Percentiles rank a stretch among this genome's conserved stretches.
phyloP scores from a whole-genome alignment of 1,140 invertebrate genomes.

The Plectus sambesii region DNA sequence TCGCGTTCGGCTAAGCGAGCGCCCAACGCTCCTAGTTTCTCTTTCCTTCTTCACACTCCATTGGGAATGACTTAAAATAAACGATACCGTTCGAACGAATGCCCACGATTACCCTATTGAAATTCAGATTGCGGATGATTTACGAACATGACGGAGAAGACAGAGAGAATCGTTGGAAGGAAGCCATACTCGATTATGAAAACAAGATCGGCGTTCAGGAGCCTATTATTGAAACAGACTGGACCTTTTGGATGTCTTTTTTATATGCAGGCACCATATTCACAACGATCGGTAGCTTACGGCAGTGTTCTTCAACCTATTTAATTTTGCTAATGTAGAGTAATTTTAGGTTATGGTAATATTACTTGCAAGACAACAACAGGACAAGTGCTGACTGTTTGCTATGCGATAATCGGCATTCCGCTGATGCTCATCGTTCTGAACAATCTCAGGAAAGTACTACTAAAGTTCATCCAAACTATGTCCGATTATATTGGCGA shows the following conservation, averaged over 20 bases:
- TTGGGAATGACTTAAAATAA: slow-evolving; percentile 2
- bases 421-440: slow-evolving; percentile 82
- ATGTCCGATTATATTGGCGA: slow-evolving; percentile 10
- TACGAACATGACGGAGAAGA: slow-evolving; percentile 16
- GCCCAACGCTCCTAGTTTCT: too few relatives aligned
- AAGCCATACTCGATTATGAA: slow-evolving; percentile 31
- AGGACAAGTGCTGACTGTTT: slow-evolving; percentile 84
- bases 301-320: too few relatives aligned
- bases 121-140: too few relatives aligned
- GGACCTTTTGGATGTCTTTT: slow-evolving; percentile 34
- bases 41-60: not conserved
- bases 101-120: too few relatives aligned
- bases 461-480: slow-evolving; percentile 75
- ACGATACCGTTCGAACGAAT: too few relatives aligned
- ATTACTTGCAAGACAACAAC: slow-evolving; percentile 80
- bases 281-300: slow-evolving; percentile 31
- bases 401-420: slow-evolving; percentile 87
- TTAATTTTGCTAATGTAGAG: not conserved
- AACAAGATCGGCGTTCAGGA: slow-evolving; percentile 17
- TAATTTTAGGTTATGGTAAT: slow-evolving; percentile 72
- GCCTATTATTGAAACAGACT: slow-evolving; percentile 25
- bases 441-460: slow-evolving; percentile 86
- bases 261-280: slow-evolving; percentile 36
- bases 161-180: slow-evolving; percentile 25
- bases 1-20: too few relatives aligned